Base-by-base conservation (phyloP, 2,113 vertebrate genomes). In the Sinocyclocheilus rhinocerous region DNA sequence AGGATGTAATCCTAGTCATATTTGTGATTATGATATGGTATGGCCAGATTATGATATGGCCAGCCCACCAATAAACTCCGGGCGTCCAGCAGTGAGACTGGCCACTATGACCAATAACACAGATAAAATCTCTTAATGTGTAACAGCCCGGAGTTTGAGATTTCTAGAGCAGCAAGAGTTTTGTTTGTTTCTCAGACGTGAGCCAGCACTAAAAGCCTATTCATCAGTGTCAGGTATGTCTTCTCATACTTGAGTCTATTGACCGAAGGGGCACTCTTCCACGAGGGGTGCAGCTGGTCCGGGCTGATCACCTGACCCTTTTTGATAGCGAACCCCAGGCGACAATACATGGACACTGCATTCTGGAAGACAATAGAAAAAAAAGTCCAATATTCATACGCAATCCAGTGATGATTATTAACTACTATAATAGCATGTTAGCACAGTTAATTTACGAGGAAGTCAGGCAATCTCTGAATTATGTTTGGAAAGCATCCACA, bases 331-430 rank as follows among this genome's bases (percentile, higher is more conserved):
- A 99, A 99, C 63, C 98, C 98, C 72, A 99, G 93, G 20, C 97
- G 97, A 88, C 98, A 99, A 85, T 99, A 99, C 97, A 99, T 98
- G 89, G 98, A 99, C 84, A 99, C 97, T 16, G 98, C 98, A 89
- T 99, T 99, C 98, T 99, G 91, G 90, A 90, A 48, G 83, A 89
- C 86, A 13, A 87, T 29, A 89, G 6, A 16, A 52, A 50, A 50
- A 42, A 24, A 36, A 42, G 6, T 22, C 29, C 57, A 13, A 59
- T 77, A 67, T 12, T 87, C 52, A 72, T 26, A 8, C 29, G 15
- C 52, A 78, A 78, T 13, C 18, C 26, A 78, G 15, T 7, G 6
- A 39, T 63, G 57, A 63, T 63, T 80, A 24, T 42, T 26, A 16
- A 24, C 76, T 11, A 61, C 33, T 61, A 24, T 61, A 59, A n/a